Evolutionary conservation across 2,888 invertebrate genomes (phyloP).

Genomic region (Machimus rusticus): DNA sequence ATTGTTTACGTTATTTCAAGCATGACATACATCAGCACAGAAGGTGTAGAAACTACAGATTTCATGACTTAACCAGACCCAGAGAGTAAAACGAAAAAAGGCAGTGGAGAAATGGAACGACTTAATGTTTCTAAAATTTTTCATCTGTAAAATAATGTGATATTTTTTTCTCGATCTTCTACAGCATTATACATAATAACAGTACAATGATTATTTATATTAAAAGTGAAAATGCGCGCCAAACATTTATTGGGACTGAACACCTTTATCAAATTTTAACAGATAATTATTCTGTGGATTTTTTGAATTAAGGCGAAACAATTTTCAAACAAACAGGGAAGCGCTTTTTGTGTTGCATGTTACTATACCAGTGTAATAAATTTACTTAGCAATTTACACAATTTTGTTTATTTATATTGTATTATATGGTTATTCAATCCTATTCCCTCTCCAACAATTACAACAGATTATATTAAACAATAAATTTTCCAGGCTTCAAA

Average conservation of each 20-base stretch:
- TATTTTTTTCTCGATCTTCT: constrained; percentile 25
- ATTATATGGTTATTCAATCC: neutral
- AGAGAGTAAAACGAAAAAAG: constrained; percentile 12
- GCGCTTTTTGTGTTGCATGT: neutral
- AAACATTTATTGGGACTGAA: neutral
- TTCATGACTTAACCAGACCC: constrained; percentile 46
- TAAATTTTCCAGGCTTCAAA: too few species aligned
- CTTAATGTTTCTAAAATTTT: constrained; percentile 6
- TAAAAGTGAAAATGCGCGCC: neutral
- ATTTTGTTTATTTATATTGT: neutral
- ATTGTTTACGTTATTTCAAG: constrained; percentile 82
- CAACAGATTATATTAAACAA: neutral
- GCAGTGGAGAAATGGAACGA: neutral
- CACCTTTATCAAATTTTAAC: neutral
- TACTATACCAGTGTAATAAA: constrained; percentile 6
- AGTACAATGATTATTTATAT: constrained; percentile 26
- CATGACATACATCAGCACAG: constrained; percentile 74
- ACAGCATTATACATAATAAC: constrained; percentile 27
- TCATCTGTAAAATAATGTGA: constrained; percentile 32
- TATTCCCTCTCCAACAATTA: neutral
- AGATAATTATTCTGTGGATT: neutral
- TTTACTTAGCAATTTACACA: neutral
- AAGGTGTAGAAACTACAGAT: constrained; percentile 77
- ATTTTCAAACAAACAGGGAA: neutral
- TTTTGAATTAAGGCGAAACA: neutral